phyloP scores from a whole-genome alignment of 2,797 vertebrate species.

The Thaleichthys pacificus region DNA sequence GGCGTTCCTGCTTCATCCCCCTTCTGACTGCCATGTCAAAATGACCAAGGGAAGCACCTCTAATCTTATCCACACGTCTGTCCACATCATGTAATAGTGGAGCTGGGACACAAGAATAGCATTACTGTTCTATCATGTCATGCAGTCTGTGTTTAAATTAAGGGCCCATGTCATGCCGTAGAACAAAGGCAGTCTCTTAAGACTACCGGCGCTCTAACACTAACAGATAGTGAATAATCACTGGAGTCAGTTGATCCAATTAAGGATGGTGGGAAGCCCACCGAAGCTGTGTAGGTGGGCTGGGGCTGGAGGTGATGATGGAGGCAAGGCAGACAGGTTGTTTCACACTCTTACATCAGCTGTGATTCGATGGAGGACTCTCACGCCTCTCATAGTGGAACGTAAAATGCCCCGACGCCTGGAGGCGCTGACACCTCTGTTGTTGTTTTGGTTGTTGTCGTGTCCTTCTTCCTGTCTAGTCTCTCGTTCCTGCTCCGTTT shows the following conservation, averaged over 20 bases:
- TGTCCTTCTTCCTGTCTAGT: too few species aligned
- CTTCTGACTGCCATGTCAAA: not conserved
- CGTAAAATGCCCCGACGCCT: not conserved
- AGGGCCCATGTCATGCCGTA: too few species aligned
- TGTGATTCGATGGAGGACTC: not conserved
- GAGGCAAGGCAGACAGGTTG: not conserved
- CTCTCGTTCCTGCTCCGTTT: too few species aligned
- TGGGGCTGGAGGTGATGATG: not conserved
- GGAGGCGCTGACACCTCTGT: not conserved
- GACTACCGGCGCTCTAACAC: too few species aligned
- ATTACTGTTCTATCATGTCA: slow-evolving; percentile 23
- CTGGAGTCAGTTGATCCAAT: too few species aligned
- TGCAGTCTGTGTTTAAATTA: too few species aligned
- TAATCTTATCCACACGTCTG: slow-evolving; percentile 24
- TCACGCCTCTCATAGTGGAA: not conserved
- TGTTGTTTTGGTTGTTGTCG: not conserved
- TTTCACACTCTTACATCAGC: slow-evolving; percentile 21
- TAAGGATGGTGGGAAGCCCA: too few species aligned
- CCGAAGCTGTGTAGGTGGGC: not conserved
- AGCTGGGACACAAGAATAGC: slow-evolving; percentile 6
- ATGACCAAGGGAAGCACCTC: not conserved
- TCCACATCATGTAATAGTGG: slow-evolving; percentile 45
- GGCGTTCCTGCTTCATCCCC: not conserved
- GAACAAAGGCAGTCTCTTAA: too few species aligned
- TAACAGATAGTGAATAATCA: too few species aligned